phyloP scores from a whole-genome alignment of 1,140 invertebrate genomes.

The Lepidurus apus region DNA sequence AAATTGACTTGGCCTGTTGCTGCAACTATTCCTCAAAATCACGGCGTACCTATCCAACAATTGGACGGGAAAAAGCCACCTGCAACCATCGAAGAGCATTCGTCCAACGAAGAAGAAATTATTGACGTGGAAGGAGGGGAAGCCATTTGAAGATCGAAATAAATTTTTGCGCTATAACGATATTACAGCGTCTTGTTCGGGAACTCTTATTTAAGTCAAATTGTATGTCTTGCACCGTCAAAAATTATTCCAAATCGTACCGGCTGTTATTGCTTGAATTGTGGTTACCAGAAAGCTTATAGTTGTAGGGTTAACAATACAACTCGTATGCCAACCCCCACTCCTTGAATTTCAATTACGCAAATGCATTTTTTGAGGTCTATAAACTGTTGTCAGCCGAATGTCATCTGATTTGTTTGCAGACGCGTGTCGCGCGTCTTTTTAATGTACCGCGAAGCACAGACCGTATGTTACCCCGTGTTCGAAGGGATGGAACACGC shows the following conservation, averaged over 20 bases:
- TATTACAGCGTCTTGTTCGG: not conserved
- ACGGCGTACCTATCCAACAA: not conserved
- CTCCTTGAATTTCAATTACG: not conserved
- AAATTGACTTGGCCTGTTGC: not conserved
- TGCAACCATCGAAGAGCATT: not conserved
- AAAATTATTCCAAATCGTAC: not conserved
- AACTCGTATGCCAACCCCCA: not conserved
- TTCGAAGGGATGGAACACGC: not conserved
- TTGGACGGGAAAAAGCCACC: not conserved
- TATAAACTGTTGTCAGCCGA: not conserved
- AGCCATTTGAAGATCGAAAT: not conserved
- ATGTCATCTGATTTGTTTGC: slow-evolving; percentile 13
- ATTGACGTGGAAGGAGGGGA: not conserved
- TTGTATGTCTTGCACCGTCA: not conserved
- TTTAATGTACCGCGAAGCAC: slow-evolving; percentile 10
- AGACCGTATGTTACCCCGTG: not conserved
- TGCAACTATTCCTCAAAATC: not conserved
- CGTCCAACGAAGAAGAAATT: slow-evolving; percentile 2
- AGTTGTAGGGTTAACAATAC: not conserved
- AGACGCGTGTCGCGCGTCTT: slow-evolving; percentile 13
- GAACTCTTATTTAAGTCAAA: not conserved
- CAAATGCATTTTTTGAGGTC: not conserved
- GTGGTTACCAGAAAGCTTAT: not conserved
- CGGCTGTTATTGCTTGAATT: not conserved
- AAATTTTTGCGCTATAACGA: not conserved